Evolutionary conservation across 2,797 vertebrate genomes (phyloP), one percentile per base, ranked within the genome.

Genomic region (Dicrostonyx torquatus): DNA sequence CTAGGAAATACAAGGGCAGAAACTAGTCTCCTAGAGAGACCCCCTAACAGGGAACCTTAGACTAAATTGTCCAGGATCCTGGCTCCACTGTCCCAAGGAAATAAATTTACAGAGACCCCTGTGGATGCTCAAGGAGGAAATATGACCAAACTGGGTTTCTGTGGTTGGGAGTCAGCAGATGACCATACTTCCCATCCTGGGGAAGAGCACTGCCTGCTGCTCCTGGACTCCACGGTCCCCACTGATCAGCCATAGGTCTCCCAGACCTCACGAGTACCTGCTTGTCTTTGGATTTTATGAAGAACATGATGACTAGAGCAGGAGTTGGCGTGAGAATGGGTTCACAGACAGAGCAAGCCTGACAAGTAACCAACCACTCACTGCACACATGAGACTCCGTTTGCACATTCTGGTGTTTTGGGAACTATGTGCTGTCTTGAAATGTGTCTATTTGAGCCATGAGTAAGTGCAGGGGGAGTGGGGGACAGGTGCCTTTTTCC

Each of bases 351-450:
- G 72, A 58, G 22, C 34, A 48, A 64, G 34, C 24, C 89, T 88
- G 50, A 93, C 55, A 40, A 83, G 48, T 31, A 87, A 58, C 20
- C 55, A 22, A 58, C 92, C 22, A 53, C 89, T 88, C 80, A 60
- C 5, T 1, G 12, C 6, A 7, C 85, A 76, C 78, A 26, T 31
- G 70, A 93, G 80, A 53, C 58, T 94, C 53, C 48, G 58, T 10
- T 14, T 43, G 73, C 94, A 85, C 14, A 2, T 91, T 87, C 72
- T 91, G 53, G 82, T 84, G 90, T 96, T 92, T 94, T 22, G 94
- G 97, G 89, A 95, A 97, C 87, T 87, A 40, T 55, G 87, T 60
- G 77, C 64, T 97, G 82, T 94, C 89, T 95, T 91, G 93, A 91
- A 91, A 76, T 12, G 12, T 77, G 87, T 89, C 89, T 84, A 15